Percentiles rank a stretch among this genome's conserved stretches.
phyloP scores from a whole-genome alignment of 2,113 vertebrate species.

The Plotosus lineatus region DNA sequence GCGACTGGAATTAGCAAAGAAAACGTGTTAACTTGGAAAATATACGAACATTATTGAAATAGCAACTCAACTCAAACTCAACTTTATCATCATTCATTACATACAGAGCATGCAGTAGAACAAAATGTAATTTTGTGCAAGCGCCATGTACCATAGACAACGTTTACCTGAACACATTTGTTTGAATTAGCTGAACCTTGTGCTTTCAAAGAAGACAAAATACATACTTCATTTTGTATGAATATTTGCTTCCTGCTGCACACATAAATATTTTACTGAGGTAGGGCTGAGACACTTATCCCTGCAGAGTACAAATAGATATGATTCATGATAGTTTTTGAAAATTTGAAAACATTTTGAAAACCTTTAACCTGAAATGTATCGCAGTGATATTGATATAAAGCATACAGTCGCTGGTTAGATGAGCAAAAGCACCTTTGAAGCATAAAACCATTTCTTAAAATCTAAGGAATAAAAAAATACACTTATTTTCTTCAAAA shows the following conservation, averaged over 20 bases:
- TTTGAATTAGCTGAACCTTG: background rate
- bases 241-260: background rate
- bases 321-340: background rate
- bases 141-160: too few species aligned
- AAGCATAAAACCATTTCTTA: background rate
- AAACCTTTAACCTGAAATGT: background rate
- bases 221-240: background rate
- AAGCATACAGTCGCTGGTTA: background rate
- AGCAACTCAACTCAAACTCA: too few species aligned
- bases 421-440: background rate
- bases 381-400: background rate
- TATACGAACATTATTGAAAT: background rate
- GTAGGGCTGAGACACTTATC: background rate
- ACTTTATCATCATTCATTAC: too few species aligned
- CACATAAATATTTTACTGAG: background rate
- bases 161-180: background rate
- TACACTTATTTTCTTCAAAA: background rate
- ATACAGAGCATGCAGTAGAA: too few species aligned
- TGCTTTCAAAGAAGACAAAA: background rate
- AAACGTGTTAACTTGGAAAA: background rate
- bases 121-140: too few species aligned
- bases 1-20: background rate
- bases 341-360: background rate
- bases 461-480: background rate
- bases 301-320: background rate